Evolutionary conservation across 64 coral and sea anemone genomes (phyloP).

Genomic region (Montipora foliosa): DNA sequence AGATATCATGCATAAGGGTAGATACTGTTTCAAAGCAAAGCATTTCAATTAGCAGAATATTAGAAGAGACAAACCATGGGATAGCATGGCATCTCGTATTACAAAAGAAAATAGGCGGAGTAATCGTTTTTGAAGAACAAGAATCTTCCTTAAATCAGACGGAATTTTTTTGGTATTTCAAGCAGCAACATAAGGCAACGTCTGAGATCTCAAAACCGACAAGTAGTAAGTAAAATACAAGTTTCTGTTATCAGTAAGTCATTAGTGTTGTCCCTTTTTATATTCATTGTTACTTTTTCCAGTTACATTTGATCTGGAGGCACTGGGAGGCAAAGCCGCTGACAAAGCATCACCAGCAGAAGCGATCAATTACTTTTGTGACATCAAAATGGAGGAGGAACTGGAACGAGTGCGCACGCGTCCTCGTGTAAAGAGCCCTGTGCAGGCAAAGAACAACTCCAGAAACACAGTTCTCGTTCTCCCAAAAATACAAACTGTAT

Average conservation of each 20-base stretch:
- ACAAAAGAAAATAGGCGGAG: too few species aligned
- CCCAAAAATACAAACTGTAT: constrained; percentile 76
- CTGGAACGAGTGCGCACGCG: constrained; percentile 53
- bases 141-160: too few species aligned
- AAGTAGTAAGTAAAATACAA: constrained; percentile 1
- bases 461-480: constrained; percentile 72
- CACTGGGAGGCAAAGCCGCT: constrained; percentile 71
- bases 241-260: not conserved
- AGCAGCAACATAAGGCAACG: constrained; percentile 5
- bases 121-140: too few species aligned
- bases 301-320: constrained; percentile 53
- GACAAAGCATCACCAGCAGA: constrained; percentile 70
- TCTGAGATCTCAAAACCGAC: constrained; percentile 43
- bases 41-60: too few species aligned
- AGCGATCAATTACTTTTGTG: constrained; percentile 83
- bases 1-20: too few species aligned
- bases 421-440: constrained; percentile 39
- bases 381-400: constrained; percentile 75
- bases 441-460: constrained; percentile 54
- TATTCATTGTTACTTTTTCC: not conserved
- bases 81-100: too few species aligned
- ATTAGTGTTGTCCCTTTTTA: not conserved
- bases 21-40: too few species aligned
- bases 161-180: not conserved
- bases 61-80: too few species aligned